A percentile compares a stretch with the other conserved stretches of the same genome.
phyloP scores from a whole-genome alignment of 1,140 invertebrate species.

The Saccostrea cuccullata region DNA sequence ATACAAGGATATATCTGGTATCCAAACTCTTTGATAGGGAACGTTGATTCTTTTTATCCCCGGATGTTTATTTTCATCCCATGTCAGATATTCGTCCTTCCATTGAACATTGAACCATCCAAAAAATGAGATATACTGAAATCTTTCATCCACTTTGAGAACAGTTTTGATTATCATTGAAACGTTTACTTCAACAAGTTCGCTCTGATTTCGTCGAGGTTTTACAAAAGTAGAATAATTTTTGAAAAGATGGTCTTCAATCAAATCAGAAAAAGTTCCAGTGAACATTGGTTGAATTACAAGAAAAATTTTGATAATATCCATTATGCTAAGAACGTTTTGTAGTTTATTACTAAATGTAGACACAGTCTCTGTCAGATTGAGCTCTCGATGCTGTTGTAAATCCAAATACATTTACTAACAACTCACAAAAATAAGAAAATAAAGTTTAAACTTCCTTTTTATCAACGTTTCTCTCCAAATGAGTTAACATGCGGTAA shows the following conservation, averaged over 20 bases:
- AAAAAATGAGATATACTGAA: conserved; percentile 23
- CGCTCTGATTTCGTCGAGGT: conserved; percentile 18
- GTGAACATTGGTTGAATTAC: not conserved
- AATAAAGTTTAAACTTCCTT: too few species aligned
- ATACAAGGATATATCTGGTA: conserved; percentile 36
- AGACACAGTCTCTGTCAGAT: too few species aligned
- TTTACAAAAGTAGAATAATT: conserved; percentile 2
- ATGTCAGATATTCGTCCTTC: conserved; percentile 37
- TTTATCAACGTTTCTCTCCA: too few species aligned
- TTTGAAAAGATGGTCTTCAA: not conserved
- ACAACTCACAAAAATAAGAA: too few species aligned
- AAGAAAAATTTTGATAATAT: not conserved
- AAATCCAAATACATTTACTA: too few species aligned
- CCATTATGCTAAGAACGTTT: not conserved
- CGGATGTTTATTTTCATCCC: not conserved
- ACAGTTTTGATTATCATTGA: conserved; percentile 3
- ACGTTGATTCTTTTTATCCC: conserved; percentile 27
- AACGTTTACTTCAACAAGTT: conserved; percentile 21
- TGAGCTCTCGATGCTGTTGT: too few species aligned
- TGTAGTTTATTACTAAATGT: too few species aligned
- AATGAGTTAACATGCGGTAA: too few species aligned
- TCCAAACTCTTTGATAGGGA: conserved; percentile 16
- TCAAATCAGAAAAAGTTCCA: not conserved
- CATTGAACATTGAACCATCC: conserved; percentile 22
- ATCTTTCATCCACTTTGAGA: conserved; percentile 33